Conservation (phyloP, 1,140 invertebrate species). For the Eciton burchellii region DNA sequence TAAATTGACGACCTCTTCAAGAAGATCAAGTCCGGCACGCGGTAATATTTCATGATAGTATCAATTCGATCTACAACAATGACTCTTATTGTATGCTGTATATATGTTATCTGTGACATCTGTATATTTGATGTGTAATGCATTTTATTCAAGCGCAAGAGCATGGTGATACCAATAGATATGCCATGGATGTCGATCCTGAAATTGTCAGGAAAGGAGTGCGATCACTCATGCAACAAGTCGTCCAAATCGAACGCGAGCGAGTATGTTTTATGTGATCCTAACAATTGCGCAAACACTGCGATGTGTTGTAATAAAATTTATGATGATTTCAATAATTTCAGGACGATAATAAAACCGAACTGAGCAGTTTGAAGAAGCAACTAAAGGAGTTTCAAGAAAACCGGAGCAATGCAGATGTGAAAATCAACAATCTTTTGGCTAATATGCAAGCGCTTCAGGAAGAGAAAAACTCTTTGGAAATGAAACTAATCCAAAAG, state of each 20-base stretch:
- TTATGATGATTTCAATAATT: slow-evolving; percentile 43
- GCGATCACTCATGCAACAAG: slow-evolving; percentile 94
- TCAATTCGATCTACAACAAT: slow-evolving; percentile 7
- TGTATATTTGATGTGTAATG: neutral
- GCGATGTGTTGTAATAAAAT: neutral
- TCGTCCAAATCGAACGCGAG: slow-evolving; percentile 94
- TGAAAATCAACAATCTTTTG: slow-evolving; percentile 88
- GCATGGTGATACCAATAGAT: slow-evolving; percentile 86
- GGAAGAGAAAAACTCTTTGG: slow-evolving; percentile 91
- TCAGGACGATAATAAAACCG: slow-evolving; percentile 92
- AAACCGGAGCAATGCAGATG: slow-evolving; percentile 89
- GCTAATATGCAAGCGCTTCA: slow-evolving; percentile 88
- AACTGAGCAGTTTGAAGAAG: slow-evolving; percentile 88
- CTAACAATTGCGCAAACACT: neutral
- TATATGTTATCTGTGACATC: neutral
- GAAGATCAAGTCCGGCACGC: slow-evolving; percentile 90
- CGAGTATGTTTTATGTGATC: slow-evolving; percentile 84
- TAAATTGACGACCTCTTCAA: slow-evolving; percentile 89
- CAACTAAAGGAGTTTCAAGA: slow-evolving; percentile 91
- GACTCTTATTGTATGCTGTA: neutral
- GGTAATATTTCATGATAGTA: slow-evolving; percentile 69
- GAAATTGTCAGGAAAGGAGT: slow-evolving; percentile 94
- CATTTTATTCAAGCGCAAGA: slow-evolving; percentile 80
- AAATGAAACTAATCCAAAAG: slow-evolving; percentile 90
- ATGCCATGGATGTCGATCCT: slow-evolving; percentile 92